Conservation (phyloP, 2,113 vertebrate species). For the Athene cunicularia region DNA sequence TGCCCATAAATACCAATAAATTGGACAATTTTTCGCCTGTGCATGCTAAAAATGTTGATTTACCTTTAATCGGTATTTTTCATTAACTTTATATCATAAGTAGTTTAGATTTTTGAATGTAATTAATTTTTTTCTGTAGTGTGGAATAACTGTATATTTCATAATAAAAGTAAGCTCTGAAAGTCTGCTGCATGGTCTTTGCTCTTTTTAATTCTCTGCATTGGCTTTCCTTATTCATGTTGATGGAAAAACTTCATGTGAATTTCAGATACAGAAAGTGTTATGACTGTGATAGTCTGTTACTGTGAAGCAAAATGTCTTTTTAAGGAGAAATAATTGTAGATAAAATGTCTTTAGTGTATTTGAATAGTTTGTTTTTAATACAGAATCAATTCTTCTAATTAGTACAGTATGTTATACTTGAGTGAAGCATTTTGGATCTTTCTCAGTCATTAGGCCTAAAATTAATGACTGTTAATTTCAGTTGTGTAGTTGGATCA, state of each 20-base stretch:
- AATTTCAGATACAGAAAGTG: neutral
- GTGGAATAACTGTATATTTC: constrained; percentile 13
- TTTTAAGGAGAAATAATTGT: neutral
- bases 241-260: neutral
- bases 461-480: neutral
- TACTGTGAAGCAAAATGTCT: neutral
- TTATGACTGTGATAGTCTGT: neutral
- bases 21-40: neutral
- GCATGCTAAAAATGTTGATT: neutral
- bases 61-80: neutral
- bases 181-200: constrained; percentile 28
- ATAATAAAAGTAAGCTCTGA: constrained; percentile 43
- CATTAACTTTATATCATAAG: neutral
- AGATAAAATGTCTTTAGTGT: neutral
- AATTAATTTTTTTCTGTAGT: neutral
- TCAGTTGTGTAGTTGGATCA: neutral
- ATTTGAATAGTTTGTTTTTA: neutral
- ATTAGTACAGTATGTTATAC: neutral
- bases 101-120: neutral
- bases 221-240: neutral
- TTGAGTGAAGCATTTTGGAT: neutral
- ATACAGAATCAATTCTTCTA: neutral
- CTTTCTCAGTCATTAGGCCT: neutral
- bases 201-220: neutral
- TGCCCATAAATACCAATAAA: neutral